These are phyloP conservation scores for Altica lythri DNA, from an alignment of 2,888 invertebrate species.

Conservation along the genomic window DNA sequence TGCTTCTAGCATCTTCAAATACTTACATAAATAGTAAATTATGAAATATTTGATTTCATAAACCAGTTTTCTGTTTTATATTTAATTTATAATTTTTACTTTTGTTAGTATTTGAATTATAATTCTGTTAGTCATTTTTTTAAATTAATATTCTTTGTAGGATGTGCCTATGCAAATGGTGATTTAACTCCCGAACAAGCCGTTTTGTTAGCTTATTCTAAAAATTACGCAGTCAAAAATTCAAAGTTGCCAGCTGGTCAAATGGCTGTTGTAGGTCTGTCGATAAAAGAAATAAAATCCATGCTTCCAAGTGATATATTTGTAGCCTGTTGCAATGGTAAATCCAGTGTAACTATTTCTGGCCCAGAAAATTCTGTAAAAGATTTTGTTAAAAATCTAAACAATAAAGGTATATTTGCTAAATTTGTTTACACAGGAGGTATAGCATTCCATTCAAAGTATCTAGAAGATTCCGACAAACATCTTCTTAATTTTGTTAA, in stretches of 20 bases:
- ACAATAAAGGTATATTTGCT: constrained; percentile 72
- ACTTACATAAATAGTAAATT: too few relatives aligned
- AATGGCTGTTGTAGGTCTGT: constrained; percentile 71
- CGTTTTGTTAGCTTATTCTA: constrained; percentile 63
- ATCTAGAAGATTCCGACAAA: constrained; percentile 68
- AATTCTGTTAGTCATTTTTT: too few relatives aligned
- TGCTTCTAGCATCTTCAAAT: too few relatives aligned
- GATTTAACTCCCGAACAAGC: constrained; percentile 65
- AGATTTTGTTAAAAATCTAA: constrained; percentile 67
- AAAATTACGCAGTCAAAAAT: constrained; percentile 58
- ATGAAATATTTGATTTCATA: too few relatives aligned
- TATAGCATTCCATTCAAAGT: constrained; percentile 82
- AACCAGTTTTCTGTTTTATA: too few relatives aligned
- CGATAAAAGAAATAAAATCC: constrained; percentile 48
- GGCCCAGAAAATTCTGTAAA: constrained; percentile 76
- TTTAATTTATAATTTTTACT: too few relatives aligned
- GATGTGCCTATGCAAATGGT: constrained; percentile 69
- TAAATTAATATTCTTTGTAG: constrained; percentile 29
- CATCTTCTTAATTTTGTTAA: constrained; percentile 65
- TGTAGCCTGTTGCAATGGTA: constrained; percentile 86
- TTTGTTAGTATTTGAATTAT: too few relatives aligned
- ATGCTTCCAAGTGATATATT: constrained; percentile 76
- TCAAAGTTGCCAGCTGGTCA: constrained; percentile 33
- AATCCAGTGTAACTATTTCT: constrained; percentile 85
- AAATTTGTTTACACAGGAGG: constrained; percentile 79